Base-by-base conservation (phyloP, 2,113 vertebrate genomes). In the Eublepharis macularius region DNA sequence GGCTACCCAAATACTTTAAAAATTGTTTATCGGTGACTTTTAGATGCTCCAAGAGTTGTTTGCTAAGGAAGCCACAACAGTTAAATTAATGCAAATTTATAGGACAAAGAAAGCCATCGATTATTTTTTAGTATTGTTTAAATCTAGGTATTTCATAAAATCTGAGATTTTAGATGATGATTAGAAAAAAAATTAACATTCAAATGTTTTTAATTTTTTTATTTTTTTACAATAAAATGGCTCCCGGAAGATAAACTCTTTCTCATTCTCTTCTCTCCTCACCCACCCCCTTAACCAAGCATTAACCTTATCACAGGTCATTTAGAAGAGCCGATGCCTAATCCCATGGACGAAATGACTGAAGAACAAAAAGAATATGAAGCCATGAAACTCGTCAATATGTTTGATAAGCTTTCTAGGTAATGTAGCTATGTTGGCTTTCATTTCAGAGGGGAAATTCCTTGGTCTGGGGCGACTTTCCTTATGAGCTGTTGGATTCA, bases 281-380 rank as follows among this genome's bases (percentile, higher is more conserved):
- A 43, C 29, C 76, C 51, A 51, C 10, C 29, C 16, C 24, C 77
- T 63, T 63, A 24, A 29, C 21, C 43, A 87, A 99, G 99, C 95
- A 99, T 99, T 95, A 99, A 99, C 93, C 98, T 98, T 76, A 99
- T 99, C 95, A 99, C 98, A 45, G 98, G 98, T 91, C 98, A 99
- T 69, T 96, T 99, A 74, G 98, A 99, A 95, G 98, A 98, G 89
- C 98, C 98, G 12, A 96, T 98, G 97, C 98, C 98, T 4, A 98
- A 99, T 93, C 98, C 98, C 1, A 97, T 99, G 73, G 98, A 99
- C 90, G 98, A 99, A 95, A 99, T 99, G 99, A 99, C 98, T 0
- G 99, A 99, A 94, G 99, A 99, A 93, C 99, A 99, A 95, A 99
- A 99, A 94, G 98, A 99, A 93, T 98, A 98, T 19, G 99, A 99